Evolutionary conservation across 2,113 vertebrate genomes (phyloP).

Genomic region (Cygnus atratus): DNA sequence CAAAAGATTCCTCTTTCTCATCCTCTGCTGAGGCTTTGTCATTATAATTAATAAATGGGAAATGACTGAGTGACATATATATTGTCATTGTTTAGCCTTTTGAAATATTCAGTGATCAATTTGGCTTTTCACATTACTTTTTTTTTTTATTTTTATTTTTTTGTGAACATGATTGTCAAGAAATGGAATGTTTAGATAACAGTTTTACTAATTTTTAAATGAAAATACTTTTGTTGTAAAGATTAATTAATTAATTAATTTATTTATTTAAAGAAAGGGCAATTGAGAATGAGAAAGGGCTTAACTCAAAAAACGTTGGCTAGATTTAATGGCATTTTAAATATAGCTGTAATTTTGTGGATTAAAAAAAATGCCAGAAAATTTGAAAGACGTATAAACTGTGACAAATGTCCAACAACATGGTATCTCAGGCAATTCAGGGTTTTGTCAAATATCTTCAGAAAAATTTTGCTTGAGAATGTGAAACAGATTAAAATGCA

Average conservation of each 20-base stretch:
- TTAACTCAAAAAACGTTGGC: background rate
- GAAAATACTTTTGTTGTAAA: background rate
- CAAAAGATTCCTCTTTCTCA: background rate
- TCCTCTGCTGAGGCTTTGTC: background rate
- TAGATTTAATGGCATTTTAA: slow-evolving; percentile 28
- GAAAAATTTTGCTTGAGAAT: background rate
- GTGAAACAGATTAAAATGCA: slow-evolving; percentile 8
- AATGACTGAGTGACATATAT: background rate
- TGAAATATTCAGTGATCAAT: slow-evolving; percentile 4
- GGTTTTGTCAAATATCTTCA: background rate
- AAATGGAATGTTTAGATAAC: background rate
- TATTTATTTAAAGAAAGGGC: background rate
- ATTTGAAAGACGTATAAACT: background rate
- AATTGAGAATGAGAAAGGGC: background rate
- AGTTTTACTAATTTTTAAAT: background rate
- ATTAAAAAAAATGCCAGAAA: background rate
- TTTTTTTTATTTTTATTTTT: background rate
- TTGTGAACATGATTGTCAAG: background rate
- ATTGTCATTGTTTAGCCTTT: background rate
- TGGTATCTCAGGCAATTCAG: background rate
- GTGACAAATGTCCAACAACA: background rate
- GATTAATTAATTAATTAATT: background rate
- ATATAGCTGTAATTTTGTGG: background rate
- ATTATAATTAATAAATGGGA: background rate
- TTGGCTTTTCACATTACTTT: background rate